A percentile compares a stretch with the other conserved stretches of the same genome.
Evolutionary conservation across 2,113 vertebrate genomes (phyloP).

Genomic region (Dromas ardeola): DNA sequence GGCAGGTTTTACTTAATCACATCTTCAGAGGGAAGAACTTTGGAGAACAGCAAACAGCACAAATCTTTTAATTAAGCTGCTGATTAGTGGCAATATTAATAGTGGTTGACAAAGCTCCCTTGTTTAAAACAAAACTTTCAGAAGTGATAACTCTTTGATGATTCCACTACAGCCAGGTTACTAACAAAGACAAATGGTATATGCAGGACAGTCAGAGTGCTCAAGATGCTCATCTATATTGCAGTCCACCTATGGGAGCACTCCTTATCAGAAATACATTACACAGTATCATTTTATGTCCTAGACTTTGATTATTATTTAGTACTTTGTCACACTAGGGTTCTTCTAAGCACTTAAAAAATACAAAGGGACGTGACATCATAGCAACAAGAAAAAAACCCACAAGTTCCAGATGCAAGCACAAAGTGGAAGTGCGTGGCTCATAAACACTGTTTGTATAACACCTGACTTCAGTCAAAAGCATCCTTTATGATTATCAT

Average conservation of each 20-base stretch:
- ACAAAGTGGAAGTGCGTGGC: fast-evolving
- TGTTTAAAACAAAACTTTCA: not conserved
- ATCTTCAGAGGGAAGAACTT: not conserved
- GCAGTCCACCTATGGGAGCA: not conserved
- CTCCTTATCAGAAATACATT: not conserved
- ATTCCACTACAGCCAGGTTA: not conserved
- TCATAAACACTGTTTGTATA: not conserved
- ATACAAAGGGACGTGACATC: not conserved
- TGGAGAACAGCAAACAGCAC: not conserved
- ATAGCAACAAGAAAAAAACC: not conserved
- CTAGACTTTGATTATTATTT: not conserved
- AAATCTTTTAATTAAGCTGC: not conserved
- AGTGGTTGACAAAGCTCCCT: not conserved
- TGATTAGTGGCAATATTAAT: not conserved
- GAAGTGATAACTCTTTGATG: not conserved
- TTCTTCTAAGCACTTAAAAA: not conserved
- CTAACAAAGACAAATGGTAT: not conserved
- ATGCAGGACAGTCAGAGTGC: not conserved
- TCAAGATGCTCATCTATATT: not conserved
- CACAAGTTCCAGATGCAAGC: not conserved
- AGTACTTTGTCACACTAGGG: not conserved
- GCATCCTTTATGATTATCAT: not conserved
- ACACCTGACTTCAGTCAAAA: not conserved
- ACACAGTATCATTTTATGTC: not conserved
- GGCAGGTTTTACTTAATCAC: not conserved